Evolutionary conservation across 2,113 vertebrate species (phyloP).

Genomic region (Xenopus laevis): DNA sequence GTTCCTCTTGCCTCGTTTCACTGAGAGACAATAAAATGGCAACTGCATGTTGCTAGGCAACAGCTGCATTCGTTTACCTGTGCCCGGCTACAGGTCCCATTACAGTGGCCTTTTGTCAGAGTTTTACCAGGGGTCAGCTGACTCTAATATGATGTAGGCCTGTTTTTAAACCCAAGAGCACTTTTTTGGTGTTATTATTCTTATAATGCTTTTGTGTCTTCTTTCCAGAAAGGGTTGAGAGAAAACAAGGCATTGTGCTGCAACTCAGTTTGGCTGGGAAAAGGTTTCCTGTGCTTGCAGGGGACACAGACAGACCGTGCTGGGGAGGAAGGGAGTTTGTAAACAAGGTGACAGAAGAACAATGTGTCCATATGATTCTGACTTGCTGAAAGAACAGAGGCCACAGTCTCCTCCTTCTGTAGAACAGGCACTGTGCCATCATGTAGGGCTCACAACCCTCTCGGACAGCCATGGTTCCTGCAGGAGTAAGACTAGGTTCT

Average conservation of each 20-base stretch:
- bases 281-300: conserved; percentile 26
- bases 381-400: conserved; percentile 7
- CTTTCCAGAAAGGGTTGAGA: neutral
- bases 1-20: neutral
- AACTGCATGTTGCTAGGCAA: conserved; percentile 1
- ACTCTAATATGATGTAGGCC: neutral
- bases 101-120: neutral
- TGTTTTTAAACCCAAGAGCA: neutral
- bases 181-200: neutral
- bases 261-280: neutral
- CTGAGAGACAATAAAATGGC: neutral
- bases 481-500: neutral
- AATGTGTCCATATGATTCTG: conserved; percentile 18
- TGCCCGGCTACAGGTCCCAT: neutral
- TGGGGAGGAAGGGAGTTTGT: conserved; percentile 30
- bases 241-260: neutral
- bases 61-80: conserved; percentile 9
- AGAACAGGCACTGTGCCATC: conserved; percentile 12
- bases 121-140: neutral
- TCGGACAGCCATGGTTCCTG: neutral
- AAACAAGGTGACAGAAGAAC: conserved; percentile 38
- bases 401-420: conserved; percentile 1
- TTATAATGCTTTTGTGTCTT: neutral
- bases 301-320: conserved; percentile 16
- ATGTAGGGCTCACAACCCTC: neutral